These are phyloP conservation scores for Ochropacha duplaris DNA, from an alignment of 2,888 invertebrate species.

Conservation along the genomic window DNA sequence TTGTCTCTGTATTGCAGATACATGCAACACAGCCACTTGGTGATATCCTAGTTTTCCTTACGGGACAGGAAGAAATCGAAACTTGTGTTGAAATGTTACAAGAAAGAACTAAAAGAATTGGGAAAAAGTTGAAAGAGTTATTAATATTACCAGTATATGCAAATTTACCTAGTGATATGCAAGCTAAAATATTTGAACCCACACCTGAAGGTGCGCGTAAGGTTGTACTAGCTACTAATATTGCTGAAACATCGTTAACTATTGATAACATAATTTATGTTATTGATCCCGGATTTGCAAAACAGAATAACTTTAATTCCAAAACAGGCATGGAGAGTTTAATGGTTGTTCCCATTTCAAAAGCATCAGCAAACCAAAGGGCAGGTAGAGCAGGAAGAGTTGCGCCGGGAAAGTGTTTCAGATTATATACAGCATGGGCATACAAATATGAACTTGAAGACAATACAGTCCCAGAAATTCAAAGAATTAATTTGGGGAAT, in stretches of 20 bases:
- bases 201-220: slow-evolving; percentile 98
- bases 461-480: slow-evolving; percentile 99
- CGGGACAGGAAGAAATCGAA: slow-evolving; percentile 96
- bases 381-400: slow-evolving; percentile 98
- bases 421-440: slow-evolving; percentile 99
- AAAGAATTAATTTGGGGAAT: slow-evolving; percentile 98
- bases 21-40: slow-evolving; percentile 98
- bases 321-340: slow-evolving; percentile 99
- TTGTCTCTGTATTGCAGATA: slow-evolving; percentile 98
- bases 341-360: slow-evolving; percentile 99
- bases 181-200: slow-evolving; percentile 99
- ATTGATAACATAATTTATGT: slow-evolving; percentile 99
- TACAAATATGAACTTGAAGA: slow-evolving; percentile 99
- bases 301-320: slow-evolving; percentile 99
- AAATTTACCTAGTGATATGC: slow-evolving; percentile 99
- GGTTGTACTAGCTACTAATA: slow-evolving; percentile 98
- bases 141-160: slow-evolving; percentile 98
- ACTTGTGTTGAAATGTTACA: slow-evolving; percentile 94
- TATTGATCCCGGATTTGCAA: slow-evolving; percentile 99
- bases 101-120: slow-evolving; percentile 95
- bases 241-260: slow-evolving; percentile 99
- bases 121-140: slow-evolving; percentile 96
- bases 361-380: slow-evolving; percentile 98
- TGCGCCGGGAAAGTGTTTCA: slow-evolving; percentile 98
- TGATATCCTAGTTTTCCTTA: slow-evolving; percentile 97